Conservation (phyloP, 2,113 vertebrate genomes). For the Aegotheles bennettii region DNA sequence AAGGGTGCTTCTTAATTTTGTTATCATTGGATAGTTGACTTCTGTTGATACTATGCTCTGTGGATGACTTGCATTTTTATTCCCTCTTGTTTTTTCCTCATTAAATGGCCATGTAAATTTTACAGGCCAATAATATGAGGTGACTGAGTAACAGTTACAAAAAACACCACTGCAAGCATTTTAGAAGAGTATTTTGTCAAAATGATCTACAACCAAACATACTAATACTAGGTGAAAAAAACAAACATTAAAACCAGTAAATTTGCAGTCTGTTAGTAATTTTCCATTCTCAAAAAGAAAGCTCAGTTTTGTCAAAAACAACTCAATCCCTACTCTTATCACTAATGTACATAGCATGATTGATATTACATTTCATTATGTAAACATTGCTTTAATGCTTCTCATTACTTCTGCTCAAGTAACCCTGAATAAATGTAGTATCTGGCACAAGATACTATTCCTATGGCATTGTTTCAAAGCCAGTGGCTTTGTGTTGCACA, state of each 20-base stretch:
- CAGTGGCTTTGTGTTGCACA: slow-evolving; percentile 34
- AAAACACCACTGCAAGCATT: not conserved
- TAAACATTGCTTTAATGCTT: slow-evolving; percentile 65
- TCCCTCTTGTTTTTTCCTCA: not conserved
- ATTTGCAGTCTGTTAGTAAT: not conserved
- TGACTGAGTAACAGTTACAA: not conserved
- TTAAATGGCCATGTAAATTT: not conserved
- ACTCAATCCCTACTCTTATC: slow-evolving; percentile 37
- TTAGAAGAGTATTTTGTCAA: not conserved
- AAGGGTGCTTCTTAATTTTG: not conserved
- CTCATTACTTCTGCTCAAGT: slow-evolving; percentile 68
- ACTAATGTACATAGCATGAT: slow-evolving; percentile 21
- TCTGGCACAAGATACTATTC: slow-evolving; percentile 46
- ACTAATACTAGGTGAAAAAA: not conserved
- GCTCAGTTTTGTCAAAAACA: slow-evolving; percentile 36
- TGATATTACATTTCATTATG: slow-evolving; percentile 53
- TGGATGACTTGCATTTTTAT: not conserved
- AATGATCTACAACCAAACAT: not conserved
- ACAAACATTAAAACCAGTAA: not conserved
- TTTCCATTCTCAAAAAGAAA: slow-evolving; percentile 50
- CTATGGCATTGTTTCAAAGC: slow-evolving; percentile 41
- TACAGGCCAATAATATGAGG: not conserved
- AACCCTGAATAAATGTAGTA: slow-evolving; percentile 59
- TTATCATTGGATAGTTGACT: not conserved
- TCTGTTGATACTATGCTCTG: not conserved